These are phyloP conservation scores for Candidula unifasciata DNA, from an alignment of 2,888 invertebrate genomes.

Conservation along the genomic window DNA sequence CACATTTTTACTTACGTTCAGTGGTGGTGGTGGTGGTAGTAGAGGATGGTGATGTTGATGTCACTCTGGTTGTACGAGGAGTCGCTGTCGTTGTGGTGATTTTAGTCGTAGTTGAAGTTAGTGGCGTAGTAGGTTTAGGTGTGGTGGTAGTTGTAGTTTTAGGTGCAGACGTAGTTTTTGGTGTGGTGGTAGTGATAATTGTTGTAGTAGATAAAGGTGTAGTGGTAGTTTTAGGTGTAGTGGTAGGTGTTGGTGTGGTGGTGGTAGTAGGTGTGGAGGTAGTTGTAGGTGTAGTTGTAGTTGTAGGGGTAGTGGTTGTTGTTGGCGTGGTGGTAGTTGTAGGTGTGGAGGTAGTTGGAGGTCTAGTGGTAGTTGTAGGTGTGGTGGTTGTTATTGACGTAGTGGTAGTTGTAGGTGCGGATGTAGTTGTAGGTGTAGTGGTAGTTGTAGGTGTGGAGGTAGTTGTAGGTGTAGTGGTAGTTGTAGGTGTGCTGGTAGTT, in stretches of 20 bases:
- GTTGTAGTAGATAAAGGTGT: background rate
- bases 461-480: background rate
- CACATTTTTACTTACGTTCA: background rate
- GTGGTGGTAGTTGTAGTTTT: background rate
- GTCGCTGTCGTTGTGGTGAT: background rate
- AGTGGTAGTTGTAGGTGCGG: background rate
- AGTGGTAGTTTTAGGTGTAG: background rate
- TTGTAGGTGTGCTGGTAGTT: background rate
- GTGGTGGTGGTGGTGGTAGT: background rate
- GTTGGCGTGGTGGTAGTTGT: background rate
- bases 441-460: slow-evolving; percentile 13
- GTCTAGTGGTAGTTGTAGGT: background rate
- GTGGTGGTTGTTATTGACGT: background rate
- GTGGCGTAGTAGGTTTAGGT: background rate
- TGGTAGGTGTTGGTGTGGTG: background rate
- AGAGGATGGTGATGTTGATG: background rate
- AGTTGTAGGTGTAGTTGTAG: background rate
- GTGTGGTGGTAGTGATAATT: background rate
- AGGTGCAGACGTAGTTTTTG: background rate
- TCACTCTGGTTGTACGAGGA: background rate
- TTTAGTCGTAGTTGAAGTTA: background rate
- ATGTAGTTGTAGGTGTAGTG: background rate
- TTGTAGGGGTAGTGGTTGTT: background rate
- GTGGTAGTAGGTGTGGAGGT: background rate
- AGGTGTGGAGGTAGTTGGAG: background rate